Evolutionary conservation across 2,113 vertebrate species (phyloP).

Genomic region (Channa maculata): DNA sequence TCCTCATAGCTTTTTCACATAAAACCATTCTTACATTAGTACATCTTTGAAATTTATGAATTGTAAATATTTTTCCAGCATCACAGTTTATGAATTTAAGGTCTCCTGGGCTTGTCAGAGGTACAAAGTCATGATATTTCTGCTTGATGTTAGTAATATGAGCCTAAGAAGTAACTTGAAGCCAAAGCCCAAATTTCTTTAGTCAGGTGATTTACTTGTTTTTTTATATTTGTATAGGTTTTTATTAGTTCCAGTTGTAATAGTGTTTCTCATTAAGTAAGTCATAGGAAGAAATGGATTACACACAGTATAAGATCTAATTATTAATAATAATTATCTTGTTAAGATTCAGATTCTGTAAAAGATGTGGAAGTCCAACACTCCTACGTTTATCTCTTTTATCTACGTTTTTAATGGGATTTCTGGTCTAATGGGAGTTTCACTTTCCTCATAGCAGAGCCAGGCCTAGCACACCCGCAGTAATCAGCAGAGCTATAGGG

Average conservation of each 20-base stretch:
- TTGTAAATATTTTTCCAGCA: too few relatives aligned
- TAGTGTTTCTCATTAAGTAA: not conserved
- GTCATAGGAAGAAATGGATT: not conserved
- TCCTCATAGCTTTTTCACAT: too few relatives aligned
- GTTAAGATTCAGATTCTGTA: not conserved
- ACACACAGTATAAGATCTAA: not conserved
- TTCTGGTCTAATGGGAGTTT: not conserved
- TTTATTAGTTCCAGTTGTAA: not conserved
- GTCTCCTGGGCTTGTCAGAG: too few relatives aligned
- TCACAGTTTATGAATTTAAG: too few relatives aligned
- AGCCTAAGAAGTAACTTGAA: constrained; percentile 8
- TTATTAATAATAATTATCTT: not conserved
- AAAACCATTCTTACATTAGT: too few relatives aligned
- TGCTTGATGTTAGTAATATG: not conserved
- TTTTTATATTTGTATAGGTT: not conserved
- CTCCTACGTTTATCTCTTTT: too few relatives aligned
- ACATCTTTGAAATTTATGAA: too few relatives aligned
- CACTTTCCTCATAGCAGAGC: constrained; percentile 26
- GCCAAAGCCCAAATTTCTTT: not conserved
- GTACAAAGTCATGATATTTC: not conserved
- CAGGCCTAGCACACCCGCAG: constrained; percentile 32
- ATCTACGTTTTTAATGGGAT: too few relatives aligned
- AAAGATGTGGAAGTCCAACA: not conserved
- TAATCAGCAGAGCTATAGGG: constrained; percentile 56
- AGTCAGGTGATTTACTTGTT: not conserved